These are phyloP conservation scores for Protaetia brevitarsis DNA, from an alignment of 1,140 invertebrate species.

Conservation along the genomic window DNA sequence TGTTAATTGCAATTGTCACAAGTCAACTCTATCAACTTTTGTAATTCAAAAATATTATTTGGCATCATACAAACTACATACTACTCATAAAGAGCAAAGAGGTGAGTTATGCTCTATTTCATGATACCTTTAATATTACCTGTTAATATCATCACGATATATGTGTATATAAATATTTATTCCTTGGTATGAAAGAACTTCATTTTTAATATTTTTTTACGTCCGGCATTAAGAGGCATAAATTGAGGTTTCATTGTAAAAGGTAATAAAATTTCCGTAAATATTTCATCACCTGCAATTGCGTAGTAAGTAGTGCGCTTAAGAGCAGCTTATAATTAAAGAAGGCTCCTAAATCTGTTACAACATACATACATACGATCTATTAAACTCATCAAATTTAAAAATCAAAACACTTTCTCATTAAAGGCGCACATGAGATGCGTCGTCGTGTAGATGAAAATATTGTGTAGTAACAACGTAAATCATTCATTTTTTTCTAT, in stretches of 20 bases:
- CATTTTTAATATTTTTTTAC: not conserved
- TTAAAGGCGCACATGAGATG: not conserved
- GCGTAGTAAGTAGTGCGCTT: not conserved
- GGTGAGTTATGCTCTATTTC: no score
- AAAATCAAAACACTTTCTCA: not conserved
- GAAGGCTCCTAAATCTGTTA: not conserved
- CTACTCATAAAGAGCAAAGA: no score
- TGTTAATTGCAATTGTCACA: no score
- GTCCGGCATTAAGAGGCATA: not conserved
- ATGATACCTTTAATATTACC: no score
- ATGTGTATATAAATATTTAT: no score
- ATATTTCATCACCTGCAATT: not conserved
- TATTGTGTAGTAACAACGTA: conserved; percentile 9
- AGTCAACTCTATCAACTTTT: no score
- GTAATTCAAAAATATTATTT: no score
- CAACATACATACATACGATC: not conserved
- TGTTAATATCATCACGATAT: no score
- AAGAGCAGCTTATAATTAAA: not conserved
- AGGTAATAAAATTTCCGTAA: not conserved
- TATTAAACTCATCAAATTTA: not conserved
- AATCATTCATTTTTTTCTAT: conserved; percentile 4
- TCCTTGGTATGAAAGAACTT: no score
- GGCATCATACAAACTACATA: no score
- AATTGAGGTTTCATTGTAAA: not conserved
- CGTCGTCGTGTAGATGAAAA: not conserved